Conservation (phyloP, 2,113 vertebrate species). For the Rostratula benghalensis region DNA sequence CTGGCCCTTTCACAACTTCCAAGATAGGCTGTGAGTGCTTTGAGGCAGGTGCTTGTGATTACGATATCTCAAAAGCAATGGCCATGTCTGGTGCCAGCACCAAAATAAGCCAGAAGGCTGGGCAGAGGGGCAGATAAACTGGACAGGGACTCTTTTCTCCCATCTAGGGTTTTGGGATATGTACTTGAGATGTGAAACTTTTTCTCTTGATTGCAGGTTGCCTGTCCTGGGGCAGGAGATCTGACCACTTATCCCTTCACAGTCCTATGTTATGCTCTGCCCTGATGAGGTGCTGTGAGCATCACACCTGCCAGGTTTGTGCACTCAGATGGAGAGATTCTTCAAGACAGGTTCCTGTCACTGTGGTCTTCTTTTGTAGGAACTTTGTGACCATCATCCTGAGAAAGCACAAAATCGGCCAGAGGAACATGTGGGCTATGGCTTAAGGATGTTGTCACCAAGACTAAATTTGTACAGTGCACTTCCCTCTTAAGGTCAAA, state of each 20-base stretch:
- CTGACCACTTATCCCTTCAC: not conserved
- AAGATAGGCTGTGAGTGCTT: not conserved
- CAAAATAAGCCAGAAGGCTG: not conserved
- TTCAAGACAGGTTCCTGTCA: not conserved
- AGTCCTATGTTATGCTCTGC: not conserved
- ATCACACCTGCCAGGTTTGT: not conserved
- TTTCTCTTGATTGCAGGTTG: not conserved
- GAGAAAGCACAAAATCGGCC: not conserved
- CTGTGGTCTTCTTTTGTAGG: not conserved
- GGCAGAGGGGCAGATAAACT: not conserved
- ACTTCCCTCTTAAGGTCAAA: not conserved
- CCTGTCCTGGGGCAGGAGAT: not conserved
- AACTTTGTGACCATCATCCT: not conserved
- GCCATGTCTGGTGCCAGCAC: not conserved
- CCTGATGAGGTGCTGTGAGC: not conserved
- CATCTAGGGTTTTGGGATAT: not conserved
- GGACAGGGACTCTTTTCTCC: not conserved
- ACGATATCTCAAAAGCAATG: not conserved
- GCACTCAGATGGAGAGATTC: not conserved
- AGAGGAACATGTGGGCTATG: not conserved
- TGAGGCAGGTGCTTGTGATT: not conserved
- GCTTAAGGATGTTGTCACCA: not conserved
- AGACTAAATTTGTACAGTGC: too few species aligned
- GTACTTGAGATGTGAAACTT: not conserved
- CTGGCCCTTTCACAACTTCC: not conserved